Evolutionary conservation across 2,888 invertebrate genomes (phyloP).

Genomic region (Matsumyia berberina): DNA sequence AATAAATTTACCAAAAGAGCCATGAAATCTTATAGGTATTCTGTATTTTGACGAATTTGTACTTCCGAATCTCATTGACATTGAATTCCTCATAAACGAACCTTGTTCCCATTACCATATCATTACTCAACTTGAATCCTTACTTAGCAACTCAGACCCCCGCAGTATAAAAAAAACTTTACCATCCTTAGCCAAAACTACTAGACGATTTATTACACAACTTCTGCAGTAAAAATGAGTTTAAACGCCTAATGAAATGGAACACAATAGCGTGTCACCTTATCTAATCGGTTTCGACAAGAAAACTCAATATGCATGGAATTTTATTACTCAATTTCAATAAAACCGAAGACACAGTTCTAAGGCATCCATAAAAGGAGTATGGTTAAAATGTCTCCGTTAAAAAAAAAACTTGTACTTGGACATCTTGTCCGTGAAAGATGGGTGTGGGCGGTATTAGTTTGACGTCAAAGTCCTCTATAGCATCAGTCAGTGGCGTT

Average conservation of each 20-base stretch:
- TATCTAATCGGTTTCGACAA: background rate
- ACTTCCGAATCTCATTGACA: slow-evolving; percentile 17
- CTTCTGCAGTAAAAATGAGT: slow-evolving; percentile 9
- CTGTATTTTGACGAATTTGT: background rate
- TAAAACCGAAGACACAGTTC: background rate
- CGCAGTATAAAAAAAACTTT: background rate
- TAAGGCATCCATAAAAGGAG: background rate
- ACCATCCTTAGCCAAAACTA: background rate
- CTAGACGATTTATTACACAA: slow-evolving; percentile 4
- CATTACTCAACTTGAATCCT: background rate
- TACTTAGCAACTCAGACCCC: background rate
- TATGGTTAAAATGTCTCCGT: background rate
- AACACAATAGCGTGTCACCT: background rate
- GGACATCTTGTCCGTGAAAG: background rate
- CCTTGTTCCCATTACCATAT: slow-evolving; percentile 13
- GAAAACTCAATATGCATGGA: slow-evolving; percentile 2
- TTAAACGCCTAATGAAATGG: slow-evolving; percentile 15
- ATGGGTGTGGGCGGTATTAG: background rate
- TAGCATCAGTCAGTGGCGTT: background rate
- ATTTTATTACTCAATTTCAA: slow-evolving; percentile 11
- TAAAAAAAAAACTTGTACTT: background rate
- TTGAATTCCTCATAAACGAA: slow-evolving; percentile 20
- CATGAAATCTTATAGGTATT: background rate
- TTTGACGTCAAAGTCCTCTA: slow-evolving; percentile 1
- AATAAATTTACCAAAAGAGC: background rate